Evolutionary conservation across 1,140 invertebrate genomes (phyloP).

Genomic region (Lepidurus arcticus): DNA sequence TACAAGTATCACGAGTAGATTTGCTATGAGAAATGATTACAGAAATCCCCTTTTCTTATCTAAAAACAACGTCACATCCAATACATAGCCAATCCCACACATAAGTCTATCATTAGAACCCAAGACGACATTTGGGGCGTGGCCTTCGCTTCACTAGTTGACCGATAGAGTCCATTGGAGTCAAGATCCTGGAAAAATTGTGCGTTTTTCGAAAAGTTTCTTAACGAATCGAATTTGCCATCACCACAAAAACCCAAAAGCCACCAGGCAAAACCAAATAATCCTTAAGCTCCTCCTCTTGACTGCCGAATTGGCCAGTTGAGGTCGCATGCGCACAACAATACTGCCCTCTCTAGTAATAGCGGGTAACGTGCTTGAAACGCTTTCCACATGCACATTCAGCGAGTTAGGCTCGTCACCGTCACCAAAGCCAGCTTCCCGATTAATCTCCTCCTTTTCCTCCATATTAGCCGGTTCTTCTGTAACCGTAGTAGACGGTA

Average conservation of each 20-base stretch:
- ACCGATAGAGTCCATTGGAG: neutral
- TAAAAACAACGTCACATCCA: neutral
- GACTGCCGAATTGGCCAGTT: neutral
- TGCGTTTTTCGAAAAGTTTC: neutral
- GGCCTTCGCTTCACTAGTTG: neutral
- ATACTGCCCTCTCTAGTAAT: neutral
- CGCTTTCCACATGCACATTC: neutral
- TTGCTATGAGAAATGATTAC: neutral
- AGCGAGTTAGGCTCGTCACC: neutral
- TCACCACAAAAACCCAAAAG: neutral
- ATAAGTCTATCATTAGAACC: neutral
- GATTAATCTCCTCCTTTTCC: neutral
- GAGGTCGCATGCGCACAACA: neutral
- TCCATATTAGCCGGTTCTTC: neutral
- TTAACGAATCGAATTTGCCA: neutral
- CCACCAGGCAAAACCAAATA: neutral
- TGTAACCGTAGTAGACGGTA: neutral
- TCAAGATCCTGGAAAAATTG: neutral
- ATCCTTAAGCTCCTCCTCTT: neutral
- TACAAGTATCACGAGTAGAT: slow-evolving; percentile 10
- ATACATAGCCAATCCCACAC: neutral
- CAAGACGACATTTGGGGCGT: neutral
- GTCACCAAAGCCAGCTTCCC: neutral
- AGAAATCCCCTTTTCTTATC: neutral
- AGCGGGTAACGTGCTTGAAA: neutral